Evolutionary conservation across 2,888 invertebrate species (phyloP), one percentile per base, ranked within the genome.

Genomic region (Archaeoteleia sp.): DNA sequence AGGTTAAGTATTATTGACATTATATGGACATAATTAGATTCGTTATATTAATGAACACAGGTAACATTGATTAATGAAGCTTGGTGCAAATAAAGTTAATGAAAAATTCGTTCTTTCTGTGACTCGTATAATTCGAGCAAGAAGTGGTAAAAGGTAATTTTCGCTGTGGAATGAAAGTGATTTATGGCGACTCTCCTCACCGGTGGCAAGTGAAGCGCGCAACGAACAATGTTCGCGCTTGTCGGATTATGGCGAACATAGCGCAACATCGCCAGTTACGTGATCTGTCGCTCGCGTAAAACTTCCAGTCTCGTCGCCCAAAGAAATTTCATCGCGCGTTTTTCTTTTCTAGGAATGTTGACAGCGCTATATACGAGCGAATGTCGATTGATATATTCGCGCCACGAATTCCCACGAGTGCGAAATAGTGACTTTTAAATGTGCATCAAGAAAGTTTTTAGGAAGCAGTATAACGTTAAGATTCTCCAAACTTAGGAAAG

Each of bases 271-370:
- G 15, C 60, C 51, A 30, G 35, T 61, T 61, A 61, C 53, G 48
- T 40, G 13, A 20, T 9, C 17, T 25, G 30, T 17, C 10, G 15
- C 15, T 46, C 48, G 40, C 48, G 25, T 37, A 40, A 32, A 51
- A 51, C 23, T 10, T 10, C 1, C 32, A 32, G 12, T 12, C 2
- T 9, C 32, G 12, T 40, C 15, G 60, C 37, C 10, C 46, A 46
- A 27, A 14, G 29, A 62, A 53, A 54, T 53, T 53, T 61, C 39
- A 61, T 61, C 53, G 61, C 61, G 40, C 45, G 45, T 61, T 61
- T 61, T 61, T 61, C 53, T 61, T 53, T 46, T 53, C 32, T 40
- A 53, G 61, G 61, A 53, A 61, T 53, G 53, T 40, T 29, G 45
- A 61, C 45, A 20, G 46, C 9, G 39, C 42, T 25, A 42, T 17